Percentiles rank a stretch among this genome's conserved stretches.
Evolutionary conservation across 2,113 vertebrate species (phyloP).

Genomic region (Prietella phreatophila): DNA sequence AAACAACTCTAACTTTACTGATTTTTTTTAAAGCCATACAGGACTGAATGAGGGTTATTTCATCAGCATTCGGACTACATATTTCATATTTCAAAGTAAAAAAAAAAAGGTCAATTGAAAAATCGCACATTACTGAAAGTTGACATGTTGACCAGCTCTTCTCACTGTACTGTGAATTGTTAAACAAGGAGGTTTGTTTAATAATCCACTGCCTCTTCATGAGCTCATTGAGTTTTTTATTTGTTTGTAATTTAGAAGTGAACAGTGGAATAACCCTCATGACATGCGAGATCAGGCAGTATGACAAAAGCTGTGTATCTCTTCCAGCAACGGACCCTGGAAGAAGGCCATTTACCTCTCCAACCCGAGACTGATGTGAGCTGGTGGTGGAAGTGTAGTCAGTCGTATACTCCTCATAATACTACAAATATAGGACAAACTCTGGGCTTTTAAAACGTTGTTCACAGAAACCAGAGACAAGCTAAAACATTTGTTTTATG

Average conservation of each 20-base stretch:
- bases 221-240: not conserved
- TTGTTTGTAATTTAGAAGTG: not conserved
- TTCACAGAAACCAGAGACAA: conserved; percentile 62
- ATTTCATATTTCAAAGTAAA: not conserved
- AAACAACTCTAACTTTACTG: not conserved
- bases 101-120: not conserved
- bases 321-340: conserved; percentile 32
- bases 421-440: conserved; percentile 75
- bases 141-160: not conserved
- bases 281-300: conserved; percentile 49
- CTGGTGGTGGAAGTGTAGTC: conserved; percentile 60
- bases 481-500: conserved; percentile 42
- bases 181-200: conserved; percentile 58
- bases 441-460: conserved; percentile 61
- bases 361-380: conserved; percentile 53
- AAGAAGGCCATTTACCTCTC: conserved; percentile 78
- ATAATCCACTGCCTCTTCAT: conserved; percentile 48
- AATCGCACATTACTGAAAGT: not conserved
- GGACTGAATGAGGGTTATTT: conserved; percentile 39
- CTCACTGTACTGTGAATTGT: conserved; percentile 40
- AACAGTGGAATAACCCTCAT: conserved; percentile 44
- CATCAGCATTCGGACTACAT: conserved; percentile 15
- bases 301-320: conserved; percentile 29
- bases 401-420: conserved; percentile 79
- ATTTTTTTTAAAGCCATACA: not conserved